Evolutionary conservation across 2,888 invertebrate species (phyloP).

Genomic region (Phortica okadai): DNA sequence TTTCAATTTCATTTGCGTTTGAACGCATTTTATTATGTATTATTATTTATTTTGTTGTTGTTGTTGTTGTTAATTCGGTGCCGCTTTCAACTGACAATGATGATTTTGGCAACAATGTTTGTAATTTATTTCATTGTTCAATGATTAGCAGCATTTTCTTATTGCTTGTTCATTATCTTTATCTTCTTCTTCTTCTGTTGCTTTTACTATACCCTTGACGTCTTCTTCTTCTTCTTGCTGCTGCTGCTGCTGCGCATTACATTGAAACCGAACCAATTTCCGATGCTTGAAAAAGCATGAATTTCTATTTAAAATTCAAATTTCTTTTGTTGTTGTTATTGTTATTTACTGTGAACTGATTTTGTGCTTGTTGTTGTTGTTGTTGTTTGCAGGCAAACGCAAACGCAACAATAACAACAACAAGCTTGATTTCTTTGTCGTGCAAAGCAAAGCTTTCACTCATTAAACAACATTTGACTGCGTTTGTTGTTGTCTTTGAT

Average conservation of each 20-base stretch:
- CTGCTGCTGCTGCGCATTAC: slow-evolving; percentile 57
- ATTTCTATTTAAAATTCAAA: neutral
- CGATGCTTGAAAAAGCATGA: neutral
- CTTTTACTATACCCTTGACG: neutral
- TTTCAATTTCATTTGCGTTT: neutral
- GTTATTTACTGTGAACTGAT: neutral
- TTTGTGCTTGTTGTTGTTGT: neutral
- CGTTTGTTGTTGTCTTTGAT: too few relatives aligned
- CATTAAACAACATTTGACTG: neutral
- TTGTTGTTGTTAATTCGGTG: slow-evolving; percentile 10
- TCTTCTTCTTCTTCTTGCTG: neutral
- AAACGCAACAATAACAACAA: neutral
- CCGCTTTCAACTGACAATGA: neutral
- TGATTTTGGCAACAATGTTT: slow-evolving; percentile 59
- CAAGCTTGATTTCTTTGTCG: neutral
- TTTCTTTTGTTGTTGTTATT: neutral
- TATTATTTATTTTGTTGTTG: neutral
- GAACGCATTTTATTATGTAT: slow-evolving; percentile 38
- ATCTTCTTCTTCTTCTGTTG: neutral
- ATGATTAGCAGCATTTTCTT: slow-evolving; percentile 70
- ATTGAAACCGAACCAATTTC: neutral
- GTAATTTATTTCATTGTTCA: slow-evolving; percentile 71
- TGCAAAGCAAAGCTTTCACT: neutral
- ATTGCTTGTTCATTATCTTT: neutral
- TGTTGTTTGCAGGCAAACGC: neutral